Conservation (phyloP, 2,113 vertebrate species). For the Glaucidium brasilianum region DNA sequence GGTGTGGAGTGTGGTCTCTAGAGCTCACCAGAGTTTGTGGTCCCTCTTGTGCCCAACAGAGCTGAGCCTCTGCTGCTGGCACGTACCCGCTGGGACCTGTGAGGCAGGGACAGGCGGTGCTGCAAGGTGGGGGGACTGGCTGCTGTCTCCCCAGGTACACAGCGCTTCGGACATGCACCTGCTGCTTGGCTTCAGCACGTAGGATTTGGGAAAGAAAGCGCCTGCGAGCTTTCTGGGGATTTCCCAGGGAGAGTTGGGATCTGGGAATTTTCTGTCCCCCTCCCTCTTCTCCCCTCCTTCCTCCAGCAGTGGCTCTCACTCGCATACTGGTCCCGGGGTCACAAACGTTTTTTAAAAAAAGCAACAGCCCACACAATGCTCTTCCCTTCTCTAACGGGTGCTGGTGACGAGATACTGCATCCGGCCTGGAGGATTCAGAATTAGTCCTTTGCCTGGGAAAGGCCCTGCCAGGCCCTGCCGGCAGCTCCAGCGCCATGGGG, state of each 20-base stretch:
- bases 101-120: background rate
- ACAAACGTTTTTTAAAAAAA: background rate
- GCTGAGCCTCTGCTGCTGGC: background rate
- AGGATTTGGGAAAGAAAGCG: background rate
- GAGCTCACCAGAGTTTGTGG: background rate
- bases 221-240: background rate
- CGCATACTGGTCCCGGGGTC: background rate
- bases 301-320: background rate
- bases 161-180: fast-evolving
- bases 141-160: fast-evolving
- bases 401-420: background rate
- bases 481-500: fast-evolving
- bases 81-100: background rate
- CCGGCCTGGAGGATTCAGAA: background rate
- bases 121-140: fast-evolving
- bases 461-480: background rate
- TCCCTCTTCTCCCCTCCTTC: background rate
- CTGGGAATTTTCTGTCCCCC: slow-evolving; percentile 2
- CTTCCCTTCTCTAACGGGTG: background rate
- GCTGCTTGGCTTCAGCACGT: background rate
- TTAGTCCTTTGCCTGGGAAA: slow-evolving; percentile 24
- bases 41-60: background rate
- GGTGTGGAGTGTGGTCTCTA: fast-evolving
- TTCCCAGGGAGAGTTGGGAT: background rate
- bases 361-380: slow-evolving; percentile 28